A percentile compares a stretch with the other conserved stretches of the same genome.
phyloP scores from a whole-genome alignment of 1,140 invertebrate genomes.

The Ceratina japonica region DNA sequence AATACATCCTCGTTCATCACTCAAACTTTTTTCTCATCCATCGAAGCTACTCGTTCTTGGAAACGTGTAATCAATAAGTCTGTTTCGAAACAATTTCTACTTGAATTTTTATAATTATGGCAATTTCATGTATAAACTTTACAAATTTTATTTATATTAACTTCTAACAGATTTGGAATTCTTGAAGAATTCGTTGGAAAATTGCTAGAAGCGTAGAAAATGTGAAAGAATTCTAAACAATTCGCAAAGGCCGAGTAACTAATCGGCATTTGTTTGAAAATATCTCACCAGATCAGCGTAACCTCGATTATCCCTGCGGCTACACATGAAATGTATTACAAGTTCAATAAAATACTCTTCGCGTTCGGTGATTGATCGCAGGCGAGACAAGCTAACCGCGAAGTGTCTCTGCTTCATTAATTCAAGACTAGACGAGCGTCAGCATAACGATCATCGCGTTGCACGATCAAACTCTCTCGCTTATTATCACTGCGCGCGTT shows the following conservation, averaged over 20 bases:
- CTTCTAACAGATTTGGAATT: too few relatives aligned
- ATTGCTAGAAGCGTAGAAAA: too few relatives aligned
- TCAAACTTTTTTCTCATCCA: not conserved
- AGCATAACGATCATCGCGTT: constrained; percentile 19
- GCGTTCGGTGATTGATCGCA: not conserved
- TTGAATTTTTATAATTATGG: not conserved
- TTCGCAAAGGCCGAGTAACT: not conserved
- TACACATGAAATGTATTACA: not conserved
- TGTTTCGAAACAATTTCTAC: not conserved
- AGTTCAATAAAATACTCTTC: not conserved
- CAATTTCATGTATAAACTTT: too few relatives aligned
- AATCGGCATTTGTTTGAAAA: not conserved
- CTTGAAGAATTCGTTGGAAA: too few relatives aligned
- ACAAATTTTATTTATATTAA: too few relatives aligned
- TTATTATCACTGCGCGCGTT: constrained; percentile 14
- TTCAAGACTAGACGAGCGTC: not conserved
- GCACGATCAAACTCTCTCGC: constrained; percentile 20
- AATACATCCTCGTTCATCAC: constrained; percentile 3
- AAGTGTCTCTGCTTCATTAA: constrained; percentile 25
- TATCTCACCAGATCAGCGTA: too few relatives aligned
- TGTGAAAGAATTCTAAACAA: not conserved
- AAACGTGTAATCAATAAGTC: not conserved
- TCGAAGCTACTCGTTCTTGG: not conserved
- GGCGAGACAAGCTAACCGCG: not conserved
- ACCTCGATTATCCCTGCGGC: not conserved